Base-by-base conservation (phyloP, 2,888 invertebrate species). In the Oscheius sp. region DNA sequence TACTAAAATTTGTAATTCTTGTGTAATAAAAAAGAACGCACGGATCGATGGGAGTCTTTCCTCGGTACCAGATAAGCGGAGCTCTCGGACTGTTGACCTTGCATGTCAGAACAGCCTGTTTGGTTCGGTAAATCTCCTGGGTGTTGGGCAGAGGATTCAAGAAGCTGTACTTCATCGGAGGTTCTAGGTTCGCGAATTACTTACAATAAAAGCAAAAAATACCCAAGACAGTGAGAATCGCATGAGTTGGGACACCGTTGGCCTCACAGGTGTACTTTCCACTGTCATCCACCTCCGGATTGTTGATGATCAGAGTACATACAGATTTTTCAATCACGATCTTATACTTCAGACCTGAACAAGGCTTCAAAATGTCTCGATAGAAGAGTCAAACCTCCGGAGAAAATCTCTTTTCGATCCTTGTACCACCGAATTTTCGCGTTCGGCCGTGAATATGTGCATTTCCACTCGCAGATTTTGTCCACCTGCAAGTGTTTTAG, bases 261-360 rank as follows among this genome's bases (percentile, higher is more conserved):
- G 97, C 95, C 91, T 98, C 96, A 87, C 96, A 93, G 0, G 94
- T 95, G 89, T 96, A 97, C 91, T 96, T 96, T 86, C 97, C 99
- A 83, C 94, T 94, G 90, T 99, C 99, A 86, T 99, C 98, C 51
- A 86, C 94, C 91, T 95, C 95, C 0, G 99, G 96, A 87, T 93
- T 93, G 90, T 92, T 92, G 87, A 99, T 95, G 82, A 95, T 94
- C 80, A 99, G 92, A 88, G 94, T 94, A 90, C 98, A 96, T 0
- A 93, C 93, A 89, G 96, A 95, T 87, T 94, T 94, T 90, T 97
- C 96, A 88, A 93, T 94, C 87, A 94, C 94, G 91, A 99, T 95
- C 91, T 98, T 96, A 90, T 95, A 98, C 91, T 96, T 99, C 75
- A 96, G 94, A 83, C 98, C 79, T 76, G 63, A 35, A 71, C 10